These are phyloP conservation scores for Diaprepes abbreviatus DNA, from an alignment of 2,888 invertebrate species.

Conservation along the genomic window DNA sequence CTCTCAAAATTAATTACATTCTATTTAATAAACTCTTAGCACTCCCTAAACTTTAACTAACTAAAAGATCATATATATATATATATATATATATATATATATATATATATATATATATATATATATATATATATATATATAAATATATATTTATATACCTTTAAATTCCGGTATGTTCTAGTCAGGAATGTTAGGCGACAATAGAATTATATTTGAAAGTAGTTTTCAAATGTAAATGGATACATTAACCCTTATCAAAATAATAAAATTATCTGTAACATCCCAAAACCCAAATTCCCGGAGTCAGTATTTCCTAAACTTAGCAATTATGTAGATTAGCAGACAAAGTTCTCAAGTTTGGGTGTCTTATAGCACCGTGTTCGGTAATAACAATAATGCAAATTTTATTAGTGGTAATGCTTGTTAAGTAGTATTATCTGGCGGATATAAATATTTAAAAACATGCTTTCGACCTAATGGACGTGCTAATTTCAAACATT, in stretches of 20 bases:
- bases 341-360: conserved; percentile 20
- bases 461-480: too few species aligned
- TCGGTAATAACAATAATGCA: not conserved
- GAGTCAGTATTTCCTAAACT: conserved; percentile 4
- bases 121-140: too few species aligned
- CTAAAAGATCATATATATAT: too few species aligned
- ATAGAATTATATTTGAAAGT: conserved; percentile 14
- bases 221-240: conserved; percentile 22
- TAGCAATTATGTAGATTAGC: conserved; percentile 25
- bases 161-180: not conserved
- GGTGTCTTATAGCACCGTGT: not conserved
- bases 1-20: too few species aligned
- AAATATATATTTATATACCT: too few species aligned
- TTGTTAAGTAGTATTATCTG: too few species aligned
- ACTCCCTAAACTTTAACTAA: too few species aligned
- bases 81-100: too few species aligned
- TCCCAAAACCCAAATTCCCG: conserved; percentile 17
- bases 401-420: not conserved
- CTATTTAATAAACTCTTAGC: too few species aligned
- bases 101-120: too few species aligned
- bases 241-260: conserved; percentile 20
- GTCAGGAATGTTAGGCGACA: not conserved
- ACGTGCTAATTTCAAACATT: too few species aligned
- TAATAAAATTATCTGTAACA: conserved; percentile 20
- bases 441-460: too few species aligned